phyloP scores from a whole-genome alignment of 2,888 invertebrate species.

The Patella depressa region DNA sequence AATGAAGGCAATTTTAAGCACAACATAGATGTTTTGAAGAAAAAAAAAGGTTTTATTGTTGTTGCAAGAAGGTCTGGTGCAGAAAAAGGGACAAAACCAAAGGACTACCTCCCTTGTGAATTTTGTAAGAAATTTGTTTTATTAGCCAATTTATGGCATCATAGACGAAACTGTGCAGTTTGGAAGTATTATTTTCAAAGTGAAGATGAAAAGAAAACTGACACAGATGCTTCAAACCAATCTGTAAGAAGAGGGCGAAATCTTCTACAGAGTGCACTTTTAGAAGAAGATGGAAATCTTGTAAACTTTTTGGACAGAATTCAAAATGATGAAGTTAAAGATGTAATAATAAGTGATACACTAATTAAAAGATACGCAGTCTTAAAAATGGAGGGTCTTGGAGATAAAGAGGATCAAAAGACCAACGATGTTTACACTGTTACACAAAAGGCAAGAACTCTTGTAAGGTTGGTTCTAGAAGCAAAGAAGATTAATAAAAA shows the following conservation, averaged over 20 bases:
- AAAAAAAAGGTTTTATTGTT: too few species aligned
- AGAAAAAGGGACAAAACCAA: background rate
- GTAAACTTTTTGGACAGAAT: background rate
- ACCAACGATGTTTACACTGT: background rate
- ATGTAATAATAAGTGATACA: background rate
- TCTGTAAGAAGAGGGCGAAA: too few species aligned
- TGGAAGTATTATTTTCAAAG: background rate
- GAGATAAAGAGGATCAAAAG: background rate
- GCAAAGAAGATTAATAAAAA: background rate
- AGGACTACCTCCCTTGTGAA: background rate
- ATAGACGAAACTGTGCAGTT: background rate
- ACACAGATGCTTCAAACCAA: background rate
- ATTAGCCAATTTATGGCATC: background rate
- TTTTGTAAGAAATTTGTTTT: background rate
- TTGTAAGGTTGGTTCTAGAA: background rate
- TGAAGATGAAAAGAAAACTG: too few species aligned
- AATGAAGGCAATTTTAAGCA: too few species aligned
- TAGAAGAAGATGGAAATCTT: too few species aligned
- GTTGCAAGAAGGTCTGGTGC: background rate
- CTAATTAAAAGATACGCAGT: background rate
- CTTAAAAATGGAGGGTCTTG: background rate
- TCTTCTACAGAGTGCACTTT: too few species aligned
- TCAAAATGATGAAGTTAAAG: slow-evolving; percentile 1
- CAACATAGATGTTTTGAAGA: too few species aligned
- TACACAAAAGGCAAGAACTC: background rate